Conservation (phyloP, 1,140 invertebrate genomes). For the Adoxophyes honmai region DNA sequence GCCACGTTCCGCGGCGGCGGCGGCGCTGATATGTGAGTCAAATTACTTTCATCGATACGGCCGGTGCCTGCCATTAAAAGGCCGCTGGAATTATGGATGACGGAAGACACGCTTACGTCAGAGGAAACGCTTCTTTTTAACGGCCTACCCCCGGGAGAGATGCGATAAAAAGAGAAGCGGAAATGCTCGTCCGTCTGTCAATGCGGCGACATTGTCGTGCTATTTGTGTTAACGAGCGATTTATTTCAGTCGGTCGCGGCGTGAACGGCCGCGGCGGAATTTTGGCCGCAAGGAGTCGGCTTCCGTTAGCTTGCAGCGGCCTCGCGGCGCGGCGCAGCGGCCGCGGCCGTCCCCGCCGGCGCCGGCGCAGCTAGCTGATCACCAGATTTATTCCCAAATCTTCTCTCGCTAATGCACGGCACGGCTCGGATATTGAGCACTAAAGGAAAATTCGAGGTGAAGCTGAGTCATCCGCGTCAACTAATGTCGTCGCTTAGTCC, state of each 20-base stretch:
- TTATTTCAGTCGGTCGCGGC: slow-evolving; percentile 72
- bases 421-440: slow-evolving; percentile 47
- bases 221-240: slow-evolving; percentile 73
- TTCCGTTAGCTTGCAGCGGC: slow-evolving; percentile 63
- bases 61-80: slow-evolving; percentile 19
- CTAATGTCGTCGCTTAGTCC: slow-evolving; percentile 30
- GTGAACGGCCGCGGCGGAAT: slow-evolving; percentile 72
- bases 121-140: slow-evolving; percentile 53
- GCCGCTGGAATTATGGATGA: slow-evolving; percentile 33
- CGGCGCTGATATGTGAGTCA: slow-evolving; percentile 20
- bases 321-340: slow-evolving; percentile 25
- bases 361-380: neutral
- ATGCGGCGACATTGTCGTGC: slow-evolving; percentile 68
- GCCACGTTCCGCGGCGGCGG: too few species aligned
- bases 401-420: neutral
- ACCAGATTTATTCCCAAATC: neutral
- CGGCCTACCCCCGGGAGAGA: slow-evolving; percentile 33
- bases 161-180: slow-evolving; percentile 64
- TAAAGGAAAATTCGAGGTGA: slow-evolving; percentile 73
- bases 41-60: slow-evolving; percentile 29
- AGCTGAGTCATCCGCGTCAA: slow-evolving; percentile 56
- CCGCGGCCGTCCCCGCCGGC: slow-evolving; percentile 27
- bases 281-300: slow-evolving; percentile 67
- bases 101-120: slow-evolving; percentile 52
- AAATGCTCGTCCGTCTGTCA: slow-evolving; percentile 66